These are phyloP conservation scores for Tupaia chinensis DNA, from an alignment of 2,113 vertebrate species.

Conservation along the genomic window DNA sequence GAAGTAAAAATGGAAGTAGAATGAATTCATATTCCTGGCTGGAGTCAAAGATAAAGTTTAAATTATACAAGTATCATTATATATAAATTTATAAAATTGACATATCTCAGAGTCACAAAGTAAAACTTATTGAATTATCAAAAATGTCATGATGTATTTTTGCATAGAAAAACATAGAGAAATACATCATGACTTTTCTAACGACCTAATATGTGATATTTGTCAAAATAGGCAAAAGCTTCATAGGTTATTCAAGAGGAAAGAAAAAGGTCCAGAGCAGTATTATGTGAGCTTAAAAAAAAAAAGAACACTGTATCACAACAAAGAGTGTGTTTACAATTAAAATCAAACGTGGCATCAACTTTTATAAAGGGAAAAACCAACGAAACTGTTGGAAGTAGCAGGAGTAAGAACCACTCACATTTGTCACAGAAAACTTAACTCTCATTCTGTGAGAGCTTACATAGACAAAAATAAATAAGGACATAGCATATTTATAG, in stretches of 20 bases:
- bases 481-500: not conserved
- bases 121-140: not conserved
- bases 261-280: not conserved
- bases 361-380: not conserved
- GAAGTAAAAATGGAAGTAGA: not conserved
- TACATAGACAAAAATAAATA: not conserved
- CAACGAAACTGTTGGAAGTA: not conserved
- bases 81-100: conserved; percentile 8
- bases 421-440: not conserved
- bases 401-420: not conserved
- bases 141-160: too few relatives aligned
- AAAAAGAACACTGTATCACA: not conserved
- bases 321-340: not conserved
- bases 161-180: too few relatives aligned
- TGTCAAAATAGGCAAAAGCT: not conserved
- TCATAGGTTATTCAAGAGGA: not conserved
- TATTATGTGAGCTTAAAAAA: not conserved
- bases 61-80: not conserved
- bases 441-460: not conserved
- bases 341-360: not conserved
- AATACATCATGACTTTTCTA: too few relatives aligned
- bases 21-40: conserved; percentile 6
- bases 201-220: not conserved
- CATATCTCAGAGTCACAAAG: not conserved
- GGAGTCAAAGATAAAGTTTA: not conserved